phyloP scores from a whole-genome alignment of 2,888 invertebrate genomes.

The Helobdella robusta region DNA sequence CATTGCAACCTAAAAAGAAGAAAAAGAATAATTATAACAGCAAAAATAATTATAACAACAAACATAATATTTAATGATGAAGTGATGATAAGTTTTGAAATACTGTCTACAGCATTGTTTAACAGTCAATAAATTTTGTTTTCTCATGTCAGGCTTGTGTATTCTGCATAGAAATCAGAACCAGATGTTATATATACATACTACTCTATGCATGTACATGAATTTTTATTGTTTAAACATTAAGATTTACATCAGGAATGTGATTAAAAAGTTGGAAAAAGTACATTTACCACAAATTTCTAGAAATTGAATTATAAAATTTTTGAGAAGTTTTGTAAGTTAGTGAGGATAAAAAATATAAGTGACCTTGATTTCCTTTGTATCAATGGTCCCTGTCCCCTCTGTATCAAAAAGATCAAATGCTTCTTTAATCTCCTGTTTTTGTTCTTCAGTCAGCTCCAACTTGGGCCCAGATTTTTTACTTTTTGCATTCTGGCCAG shows the following conservation, averaged over 20 bases:
- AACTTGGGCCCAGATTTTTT: conserved; percentile 49
- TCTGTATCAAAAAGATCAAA: conserved; percentile 88
- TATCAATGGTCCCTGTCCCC: conserved; percentile 75
- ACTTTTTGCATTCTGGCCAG: conserved; percentile 40
- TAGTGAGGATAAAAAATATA: not conserved
- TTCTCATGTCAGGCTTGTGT: too few species aligned
- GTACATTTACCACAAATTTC: too few species aligned
- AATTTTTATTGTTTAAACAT: too few species aligned
- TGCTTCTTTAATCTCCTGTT: conserved; percentile 83
- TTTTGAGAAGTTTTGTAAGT: not conserved
- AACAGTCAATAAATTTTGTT: too few species aligned
- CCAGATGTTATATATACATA: too few species aligned
- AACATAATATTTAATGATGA: not conserved
- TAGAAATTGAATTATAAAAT: too few species aligned
- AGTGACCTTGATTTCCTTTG: conserved; percentile 77
- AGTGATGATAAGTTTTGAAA: too few species aligned
- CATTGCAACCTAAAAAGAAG: conserved; percentile 60
- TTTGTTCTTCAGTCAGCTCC: conserved; percentile 78
- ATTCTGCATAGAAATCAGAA: too few species aligned
- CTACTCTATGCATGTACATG: too few species aligned
- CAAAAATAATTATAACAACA: not conserved
- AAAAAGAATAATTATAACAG: not conserved
- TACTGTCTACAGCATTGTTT: too few species aligned
- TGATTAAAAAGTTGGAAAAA: too few species aligned
- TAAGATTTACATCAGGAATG: too few species aligned